Evolutionary conservation across 2,113 vertebrate species (phyloP).

Genomic region (Ardeotis arabs): DNA sequence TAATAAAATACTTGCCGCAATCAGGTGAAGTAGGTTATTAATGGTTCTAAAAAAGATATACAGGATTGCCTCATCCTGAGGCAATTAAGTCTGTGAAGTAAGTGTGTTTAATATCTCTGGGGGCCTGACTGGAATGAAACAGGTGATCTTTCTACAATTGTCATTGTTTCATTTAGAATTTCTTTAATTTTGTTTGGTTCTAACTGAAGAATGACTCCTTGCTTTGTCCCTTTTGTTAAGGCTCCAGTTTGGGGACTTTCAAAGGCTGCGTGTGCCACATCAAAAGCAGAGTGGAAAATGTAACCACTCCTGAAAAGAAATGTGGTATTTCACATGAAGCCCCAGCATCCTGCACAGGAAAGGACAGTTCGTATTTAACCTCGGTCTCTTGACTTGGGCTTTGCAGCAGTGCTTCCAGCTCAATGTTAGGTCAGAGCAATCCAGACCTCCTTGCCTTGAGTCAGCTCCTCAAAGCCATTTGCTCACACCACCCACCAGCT

Average conservation of each 20-base stretch:
- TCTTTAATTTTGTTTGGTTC: constrained; percentile 46
- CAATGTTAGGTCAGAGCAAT: fast-evolving
- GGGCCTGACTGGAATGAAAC: constrained; percentile 73
- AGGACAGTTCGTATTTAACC: not conserved
- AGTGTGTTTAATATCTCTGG: constrained; percentile 76
- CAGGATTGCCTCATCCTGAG: constrained; percentile 82
- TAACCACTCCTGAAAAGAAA: not conserved
- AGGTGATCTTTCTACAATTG: constrained; percentile 75
- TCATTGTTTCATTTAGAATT: constrained; percentile 67
- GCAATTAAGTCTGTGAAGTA: constrained; percentile 78
- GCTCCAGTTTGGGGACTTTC: not conserved
- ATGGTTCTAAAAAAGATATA: constrained; percentile 82
- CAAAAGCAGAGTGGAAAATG: not conserved
- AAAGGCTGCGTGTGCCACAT: not conserved
- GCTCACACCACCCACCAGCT: not conserved
- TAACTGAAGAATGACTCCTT: constrained; percentile 43
- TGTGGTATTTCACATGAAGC: not conserved
- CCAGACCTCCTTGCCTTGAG: not conserved
- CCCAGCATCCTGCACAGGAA: fast-evolving
- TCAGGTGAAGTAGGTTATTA: constrained; percentile 86
- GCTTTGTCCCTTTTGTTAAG: constrained; percentile 19
- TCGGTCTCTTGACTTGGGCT: fast-evolving
- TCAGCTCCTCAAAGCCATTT: not conserved
- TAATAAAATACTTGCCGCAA: constrained; percentile 76
- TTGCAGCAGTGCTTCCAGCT: not conserved